Evolutionary conservation across 2,888 invertebrate species (phyloP), one percentile per base, ranked within the genome.

Genomic region (Agriopis leucophaearia): DNA sequence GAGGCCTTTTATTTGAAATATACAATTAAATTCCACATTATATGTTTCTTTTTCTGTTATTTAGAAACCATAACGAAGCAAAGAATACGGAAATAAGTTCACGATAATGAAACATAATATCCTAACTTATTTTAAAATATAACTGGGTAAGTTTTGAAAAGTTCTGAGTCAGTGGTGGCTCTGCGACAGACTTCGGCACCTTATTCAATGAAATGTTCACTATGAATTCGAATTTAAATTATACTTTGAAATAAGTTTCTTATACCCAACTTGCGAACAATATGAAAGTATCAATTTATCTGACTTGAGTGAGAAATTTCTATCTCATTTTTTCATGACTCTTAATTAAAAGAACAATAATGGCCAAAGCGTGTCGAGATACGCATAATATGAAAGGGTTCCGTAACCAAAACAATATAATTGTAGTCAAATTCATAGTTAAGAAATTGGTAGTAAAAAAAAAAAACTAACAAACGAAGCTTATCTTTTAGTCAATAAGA

Each of bases 191-290:
- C 61, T 69, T 69, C 61, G 59, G 48, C 69, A 72, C 69, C 58
- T 67, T 66, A 50, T 61, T 45, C 44, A 9, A 42, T 6, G 61
- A 48, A 67, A 44, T 56, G 61, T 50, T 62, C 45, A 64, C 69
- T 63, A 61, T 66, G 55, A 71, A 68, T 70, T 68, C 57, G 65
- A 68, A 65, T 67, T 70, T 51, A 70, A 70, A 72, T 70, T 67
- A 66, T 59, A 72, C 67, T 70, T 72, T 64, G 45, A 66, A 70
- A 66, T 60, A 63, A 74, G 69, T 67, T 70, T 55, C 18, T 9
- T 68, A 54, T 67, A 50, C 50, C 36, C 54, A 2, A 36, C 18
- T 27, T 57, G 60, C 58, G 65, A 57, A 45, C 38, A 48, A 48
- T 48, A 48, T 40, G 44, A 56, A 1, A 35, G 44, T 47, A 59